These are phyloP conservation scores for Calameuta pallipes DNA, from an alignment of 2,888 invertebrate species.

Conservation along the genomic window DNA sequence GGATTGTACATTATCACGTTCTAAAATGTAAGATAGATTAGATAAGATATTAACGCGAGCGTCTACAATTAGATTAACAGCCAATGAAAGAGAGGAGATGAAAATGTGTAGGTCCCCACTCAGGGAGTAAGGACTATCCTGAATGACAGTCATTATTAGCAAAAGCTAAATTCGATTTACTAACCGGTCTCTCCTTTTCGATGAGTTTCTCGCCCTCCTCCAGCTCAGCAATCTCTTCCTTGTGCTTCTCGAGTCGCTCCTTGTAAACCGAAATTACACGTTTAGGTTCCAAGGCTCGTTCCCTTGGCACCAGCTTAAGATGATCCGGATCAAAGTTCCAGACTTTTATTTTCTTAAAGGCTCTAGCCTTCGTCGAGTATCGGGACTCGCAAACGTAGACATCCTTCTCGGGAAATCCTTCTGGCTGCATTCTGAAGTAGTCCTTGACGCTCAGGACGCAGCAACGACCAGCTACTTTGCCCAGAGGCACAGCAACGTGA, in stretches of 20 bases:
- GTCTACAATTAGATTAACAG: too few species aligned
- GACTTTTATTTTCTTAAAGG: constrained; percentile 94
- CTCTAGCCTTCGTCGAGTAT: constrained; percentile 86
- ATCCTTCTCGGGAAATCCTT: constrained; percentile 90
- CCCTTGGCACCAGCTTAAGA: constrained; percentile 75
- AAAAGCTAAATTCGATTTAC: constrained; percentile 39
- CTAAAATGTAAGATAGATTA: constrained; percentile 64
- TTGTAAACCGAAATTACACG: constrained; percentile 94
- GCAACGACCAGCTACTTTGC: constrained; percentile 88
- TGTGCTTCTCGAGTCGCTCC: constrained; percentile 89
- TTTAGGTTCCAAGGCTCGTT: constrained; percentile 83
- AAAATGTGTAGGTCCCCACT: too few species aligned
- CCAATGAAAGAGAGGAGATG: too few species aligned
- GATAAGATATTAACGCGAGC: constrained; percentile 9
- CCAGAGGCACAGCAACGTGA: constrained; percentile 85
- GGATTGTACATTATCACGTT: constrained; percentile 82
- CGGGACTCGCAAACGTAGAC: constrained; percentile 97
- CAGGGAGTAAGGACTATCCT: not conserved
- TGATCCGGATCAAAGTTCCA: constrained; percentile 77
- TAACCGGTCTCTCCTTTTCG: constrained; percentile 88
- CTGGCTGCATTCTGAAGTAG: constrained; percentile 90
- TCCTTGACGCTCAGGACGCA: constrained; percentile 95
- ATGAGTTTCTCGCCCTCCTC: constrained; percentile 85
- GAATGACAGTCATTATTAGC: not conserved
- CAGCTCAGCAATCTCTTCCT: constrained; percentile 86